A percentile compares a stretch with the other conserved stretches of the same genome.
These are phyloP conservation scores for Nephrotoma guestfalica DNA, from an alignment of 2,888 invertebrate genomes.

Conservation along the genomic window DNA sequence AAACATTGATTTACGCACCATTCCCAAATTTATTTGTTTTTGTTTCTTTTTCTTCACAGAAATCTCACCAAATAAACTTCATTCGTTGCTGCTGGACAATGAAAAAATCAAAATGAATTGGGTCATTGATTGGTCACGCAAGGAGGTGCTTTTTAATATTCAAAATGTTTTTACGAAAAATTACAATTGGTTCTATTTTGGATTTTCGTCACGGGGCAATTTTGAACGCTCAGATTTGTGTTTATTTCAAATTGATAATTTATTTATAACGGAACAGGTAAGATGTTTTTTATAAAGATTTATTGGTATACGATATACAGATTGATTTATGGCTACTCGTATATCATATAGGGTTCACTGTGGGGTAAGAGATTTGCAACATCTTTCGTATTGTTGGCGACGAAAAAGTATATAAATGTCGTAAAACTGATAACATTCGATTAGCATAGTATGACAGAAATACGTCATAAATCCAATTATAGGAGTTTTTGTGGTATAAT, in stretches of 20 bases:
- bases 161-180: constrained; percentile 31
- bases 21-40: neutral
- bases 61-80: constrained; percentile 29
- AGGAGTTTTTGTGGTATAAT: neutral
- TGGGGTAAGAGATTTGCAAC: neutral
- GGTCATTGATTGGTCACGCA: constrained; percentile 33
- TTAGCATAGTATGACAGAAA: neutral
- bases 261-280: constrained; percentile 11
- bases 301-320: neutral
- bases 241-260: constrained; percentile 52
- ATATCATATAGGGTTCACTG: neutral
- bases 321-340: neutral
- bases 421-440: neutral
- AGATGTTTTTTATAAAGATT: constrained; percentile 5
- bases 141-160: constrained; percentile 32
- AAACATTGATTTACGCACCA: neutral
- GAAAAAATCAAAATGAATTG: constrained; percentile 32
- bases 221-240: constrained; percentile 65
- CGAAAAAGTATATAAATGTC: neutral
- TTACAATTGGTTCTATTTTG: constrained; percentile 65
- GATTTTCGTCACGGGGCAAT: constrained; percentile 72
- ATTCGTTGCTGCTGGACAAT: constrained; percentile 28
- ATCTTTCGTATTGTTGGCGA: neutral
- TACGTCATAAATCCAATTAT: too few relatives aligned
- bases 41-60: constrained; percentile 15